Percentiles rank a stretch among this genome's conserved stretches.
Conservation (phyloP, 2,888 invertebrate species). For the Acrobasis repandana region DNA sequence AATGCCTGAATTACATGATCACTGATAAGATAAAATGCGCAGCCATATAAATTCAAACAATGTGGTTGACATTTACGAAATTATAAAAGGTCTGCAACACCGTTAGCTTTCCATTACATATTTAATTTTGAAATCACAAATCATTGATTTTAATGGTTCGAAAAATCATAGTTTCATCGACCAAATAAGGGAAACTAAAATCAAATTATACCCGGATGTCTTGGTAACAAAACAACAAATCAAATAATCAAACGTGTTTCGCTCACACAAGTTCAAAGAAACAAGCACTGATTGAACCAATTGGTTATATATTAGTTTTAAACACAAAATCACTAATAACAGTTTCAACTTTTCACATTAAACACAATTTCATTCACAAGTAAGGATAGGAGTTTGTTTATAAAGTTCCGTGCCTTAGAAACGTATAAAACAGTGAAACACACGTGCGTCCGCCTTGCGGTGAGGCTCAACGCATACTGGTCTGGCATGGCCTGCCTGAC, state of each 20-base stretch:
- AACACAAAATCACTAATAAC: conserved; percentile 49
- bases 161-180: conserved; percentile 37
- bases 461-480: conserved; percentile 64
- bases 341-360: conserved; percentile 51
- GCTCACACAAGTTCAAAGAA: conserved; percentile 62
- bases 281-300: conserved; percentile 49
- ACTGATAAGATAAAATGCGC: conserved; percentile 15
- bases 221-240: conserved; percentile 77
- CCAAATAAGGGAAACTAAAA: conserved; percentile 45
- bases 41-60: conserved; percentile 9
- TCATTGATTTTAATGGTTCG: conserved; percentile 32
- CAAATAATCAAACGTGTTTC: conserved; percentile 71
- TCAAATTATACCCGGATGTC: conserved; percentile 69
- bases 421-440: conserved; percentile 45
- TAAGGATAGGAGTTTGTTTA: conserved; percentile 54
- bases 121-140: conserved; percentile 22
- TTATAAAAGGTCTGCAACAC: conserved; percentile 2
- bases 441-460: conserved; percentile 59
- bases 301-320: conserved; percentile 55
- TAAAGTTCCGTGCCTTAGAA: conserved; percentile 36
- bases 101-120: conserved; percentile 47
- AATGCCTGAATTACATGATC: conserved; percentile 15
- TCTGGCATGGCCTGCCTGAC: conserved; percentile 36
- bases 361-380: conserved; percentile 61
- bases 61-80: conserved; percentile 32